Percentiles rank a stretch among this genome's conserved stretches.
These are phyloP conservation scores for Melanostoma scalare DNA, from an alignment of 2,888 invertebrate species.

Conservation along the genomic window DNA sequence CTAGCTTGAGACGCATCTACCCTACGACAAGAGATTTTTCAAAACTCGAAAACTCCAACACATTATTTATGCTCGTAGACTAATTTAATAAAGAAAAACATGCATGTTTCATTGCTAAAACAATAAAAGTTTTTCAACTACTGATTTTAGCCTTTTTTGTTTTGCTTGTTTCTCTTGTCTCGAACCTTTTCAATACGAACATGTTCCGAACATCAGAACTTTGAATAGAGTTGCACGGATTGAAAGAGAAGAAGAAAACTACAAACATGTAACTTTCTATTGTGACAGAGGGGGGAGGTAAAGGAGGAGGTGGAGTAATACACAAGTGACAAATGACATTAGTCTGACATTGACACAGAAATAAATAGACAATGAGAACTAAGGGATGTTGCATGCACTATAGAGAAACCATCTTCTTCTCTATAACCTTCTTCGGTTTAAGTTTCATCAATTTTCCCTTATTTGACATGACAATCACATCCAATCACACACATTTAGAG, in stretches of 20 bases:
- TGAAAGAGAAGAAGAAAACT: constrained; percentile 14
- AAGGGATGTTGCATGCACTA: constrained; percentile 56
- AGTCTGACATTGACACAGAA: constrained; percentile 71
- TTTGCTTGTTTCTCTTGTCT: constrained; percentile 28
- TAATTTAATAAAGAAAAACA: too few species aligned
- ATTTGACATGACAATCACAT: constrained; percentile 73
- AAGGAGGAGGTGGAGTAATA: too few species aligned
- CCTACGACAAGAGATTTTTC: too few species aligned
- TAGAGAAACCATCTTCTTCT: constrained; percentile 10
- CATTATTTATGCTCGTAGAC: too few species aligned
- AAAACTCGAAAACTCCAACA: too few species aligned
- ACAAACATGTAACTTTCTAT: constrained; percentile 11
- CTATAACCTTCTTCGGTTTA: constrained; percentile 39
- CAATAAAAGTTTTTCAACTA: neutral
- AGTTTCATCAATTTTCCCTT: constrained; percentile 71
- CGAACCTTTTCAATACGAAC: constrained; percentile 38
- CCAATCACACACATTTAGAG: constrained; percentile 44
- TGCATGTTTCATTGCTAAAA: too few species aligned
- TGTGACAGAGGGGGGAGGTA: neutral
- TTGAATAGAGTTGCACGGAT: constrained; percentile 39
- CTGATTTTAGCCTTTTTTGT: neutral
- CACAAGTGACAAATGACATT: constrained; percentile 67
- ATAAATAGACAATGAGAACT: constrained; percentile 48
- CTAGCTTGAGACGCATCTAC: too few species aligned
- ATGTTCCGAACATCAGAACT: constrained; percentile 45